Evolutionary conservation across 2,113 vertebrate species (phyloP), one percentile per base, ranked within the genome.

Genomic region (Beaufortia kweichowensis): DNA sequence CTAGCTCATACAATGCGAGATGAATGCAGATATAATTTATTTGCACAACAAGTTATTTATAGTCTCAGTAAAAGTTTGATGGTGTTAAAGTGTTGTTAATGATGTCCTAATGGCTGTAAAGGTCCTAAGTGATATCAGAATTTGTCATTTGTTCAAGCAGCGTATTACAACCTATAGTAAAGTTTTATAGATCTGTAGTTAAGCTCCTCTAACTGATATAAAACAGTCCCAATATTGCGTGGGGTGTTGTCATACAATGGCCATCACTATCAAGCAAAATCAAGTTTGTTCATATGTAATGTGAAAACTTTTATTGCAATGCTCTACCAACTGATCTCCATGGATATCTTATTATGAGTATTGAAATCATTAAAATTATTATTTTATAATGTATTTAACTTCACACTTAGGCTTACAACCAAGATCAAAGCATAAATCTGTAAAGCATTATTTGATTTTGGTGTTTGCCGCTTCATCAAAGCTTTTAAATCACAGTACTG

Each of bases 401-500:
- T 39, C 14, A 63, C 31, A 23, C 17, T 31, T 21, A 19, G 2
- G 0, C 2, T 21, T 68, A 31, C 66, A 23, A 33, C 26, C 4
- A 14, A 68, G 43, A 53, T 68, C 46, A 15, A 21, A 31, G 28
- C 19, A 19, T 31, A 21, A 50, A 14, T 12, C 2, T n/a, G n/a
- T n/a, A n/a, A 50, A 43, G 14, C 24, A 67, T 33, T 60, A 28
- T 57, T 26, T 73, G 55, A 17, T 41, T 35, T 23, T 7, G 1
- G 12, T 6, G 0, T 11, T 4, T 26, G 28, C 19, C 21, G 61
- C n/a, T n/a, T 14, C 24, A 60, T 67, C 23, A 68, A 78, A 68
- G 75, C 28, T 55, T 62, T 48, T 46, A 55, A 83, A 78, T 48
- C 11, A 39, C 23, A 50, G 35, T 48, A 26, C 43, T 41, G 10